phyloP scores from a whole-genome alignment of 37 sponge, comb jelly and placozoan genomes.

The Beroe ovata region DNA sequence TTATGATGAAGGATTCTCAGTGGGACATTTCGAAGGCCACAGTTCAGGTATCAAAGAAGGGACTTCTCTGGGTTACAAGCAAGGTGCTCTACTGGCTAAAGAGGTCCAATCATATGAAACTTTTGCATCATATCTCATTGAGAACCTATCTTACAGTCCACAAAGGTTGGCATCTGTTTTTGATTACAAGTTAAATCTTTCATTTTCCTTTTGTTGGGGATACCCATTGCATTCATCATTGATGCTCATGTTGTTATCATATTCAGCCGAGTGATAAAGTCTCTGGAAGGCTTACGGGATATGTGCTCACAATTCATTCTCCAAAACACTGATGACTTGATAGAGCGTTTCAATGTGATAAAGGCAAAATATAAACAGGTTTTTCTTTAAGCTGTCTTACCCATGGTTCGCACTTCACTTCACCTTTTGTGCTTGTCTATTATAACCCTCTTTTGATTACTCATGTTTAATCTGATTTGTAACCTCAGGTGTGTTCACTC shows the following conservation, averaged over 20 bases:
- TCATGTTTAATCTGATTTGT: too few species aligned
- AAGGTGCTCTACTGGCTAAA: constrained; percentile 46
- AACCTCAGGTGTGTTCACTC: constrained; percentile 22
- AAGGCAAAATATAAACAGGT: constrained; percentile 57
- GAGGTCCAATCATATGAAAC: background rate
- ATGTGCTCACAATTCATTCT: background rate
- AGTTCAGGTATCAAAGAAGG: background rate
- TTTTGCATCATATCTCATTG: background rate
- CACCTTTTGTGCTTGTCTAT: too few species aligned
- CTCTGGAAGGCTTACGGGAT: constrained; percentile 19
- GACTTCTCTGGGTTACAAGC: constrained; percentile 4
- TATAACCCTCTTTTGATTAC: too few species aligned
- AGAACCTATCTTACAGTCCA: background rate
- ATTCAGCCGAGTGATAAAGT: constrained; percentile 13
- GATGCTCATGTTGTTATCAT: background rate
- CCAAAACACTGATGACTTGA: constrained; percentile 47
- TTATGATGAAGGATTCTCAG: background rate
- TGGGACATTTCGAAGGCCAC: background rate
- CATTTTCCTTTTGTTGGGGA: too few species aligned
- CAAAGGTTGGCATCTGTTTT: too few species aligned
- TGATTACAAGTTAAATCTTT: too few species aligned
- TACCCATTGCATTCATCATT: too few species aligned
- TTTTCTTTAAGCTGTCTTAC: too few species aligned
- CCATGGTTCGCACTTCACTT: background rate
- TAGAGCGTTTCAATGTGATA: constrained; percentile 13